phyloP scores from a whole-genome alignment of 2,888 invertebrate genomes.

The Hipparchia semele region DNA sequence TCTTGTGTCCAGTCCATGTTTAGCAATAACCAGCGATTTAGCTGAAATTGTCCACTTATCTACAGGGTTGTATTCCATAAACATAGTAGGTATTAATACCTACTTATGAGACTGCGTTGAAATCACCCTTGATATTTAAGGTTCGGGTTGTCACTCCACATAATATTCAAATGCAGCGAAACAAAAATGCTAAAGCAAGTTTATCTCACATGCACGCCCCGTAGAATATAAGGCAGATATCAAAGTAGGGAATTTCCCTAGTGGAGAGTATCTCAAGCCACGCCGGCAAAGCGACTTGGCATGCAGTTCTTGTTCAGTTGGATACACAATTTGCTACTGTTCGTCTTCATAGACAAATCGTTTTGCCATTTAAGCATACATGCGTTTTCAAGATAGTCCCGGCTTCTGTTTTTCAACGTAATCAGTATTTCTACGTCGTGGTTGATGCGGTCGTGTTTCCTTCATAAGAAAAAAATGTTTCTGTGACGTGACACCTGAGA shows the following conservation, averaged over 20 bases:
- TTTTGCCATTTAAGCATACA: background rate
- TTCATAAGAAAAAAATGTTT: too few species aligned
- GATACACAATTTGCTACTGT: constrained; percentile 32
- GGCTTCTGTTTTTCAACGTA: too few species aligned
- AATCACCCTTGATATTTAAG: too few species aligned
- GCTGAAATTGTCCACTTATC: too few species aligned
- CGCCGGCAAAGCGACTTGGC: constrained; percentile 31
- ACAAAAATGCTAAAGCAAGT: background rate
- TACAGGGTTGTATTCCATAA: too few species aligned
- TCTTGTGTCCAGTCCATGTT: too few species aligned
- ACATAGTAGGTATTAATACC: too few species aligned
- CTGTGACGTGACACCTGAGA: too few species aligned
- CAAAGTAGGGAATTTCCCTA: constrained; percentile 43
- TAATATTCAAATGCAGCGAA: constrained; percentile 1
- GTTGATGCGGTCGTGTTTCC: too few species aligned
- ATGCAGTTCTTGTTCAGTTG: constrained; percentile 28
- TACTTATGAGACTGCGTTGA: too few species aligned
- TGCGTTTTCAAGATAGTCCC: too few species aligned
- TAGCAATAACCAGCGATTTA: too few species aligned
- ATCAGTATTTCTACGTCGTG: background rate
- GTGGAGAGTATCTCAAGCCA: constrained; percentile 42
- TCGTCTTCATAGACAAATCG: constrained; percentile 4
- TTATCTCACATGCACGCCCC: constrained; percentile 25
- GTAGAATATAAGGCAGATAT: constrained; percentile 26
- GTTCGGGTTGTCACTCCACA: background rate